Base-by-base conservation (phyloP, 2,797 vertebrate species). In the Eidolon dupreanum region DNA sequence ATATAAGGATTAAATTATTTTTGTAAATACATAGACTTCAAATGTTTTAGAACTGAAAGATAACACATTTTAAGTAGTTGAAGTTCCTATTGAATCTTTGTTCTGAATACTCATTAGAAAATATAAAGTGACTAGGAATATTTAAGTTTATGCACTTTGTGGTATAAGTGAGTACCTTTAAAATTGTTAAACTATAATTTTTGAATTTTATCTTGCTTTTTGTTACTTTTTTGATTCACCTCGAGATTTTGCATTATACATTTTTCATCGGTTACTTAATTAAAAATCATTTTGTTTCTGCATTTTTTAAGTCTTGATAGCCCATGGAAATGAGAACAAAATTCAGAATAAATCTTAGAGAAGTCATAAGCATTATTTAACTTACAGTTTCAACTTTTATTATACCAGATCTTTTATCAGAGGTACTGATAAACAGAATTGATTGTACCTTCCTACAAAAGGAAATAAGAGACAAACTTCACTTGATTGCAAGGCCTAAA, bases 141-240 rank as follows among this genome's bases (percentile, higher is more conserved):
- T 38, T 73, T 83, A 82, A 17, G 5, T 81, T 73, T 59, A 61
- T 31, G 75, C 31, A 68, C 22, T 70, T 38, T 66, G 46, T 68
- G 15, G 36, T 41, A 11, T 55, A 90, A 61, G 1, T 81, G 43
- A 59, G 3, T 57, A 8, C 22, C 53, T 68, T 90, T 77, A 75
- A 94, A 95, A 41, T 38, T 85, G 24, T 31, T 95, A 74, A 86
- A 70, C 8, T 91, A 22, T 70, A 74, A 65, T 92, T 89, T 31
- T 38, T 82, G 0, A 70, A 68, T 89, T 81, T 88, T 59, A 53
- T 88, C 38, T 57, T 89, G 19, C 19, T 86, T 93, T 90, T 70
- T 87, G 11, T 46, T 82, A 36, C 16, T 75, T 2, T 77, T 81
- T 83, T 94, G 55, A 74, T 90, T 43, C 63, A 31, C 43, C 36